phyloP scores from a whole-genome alignment of 2,797 vertebrate genomes.

The Rachycentron canadum region DNA sequence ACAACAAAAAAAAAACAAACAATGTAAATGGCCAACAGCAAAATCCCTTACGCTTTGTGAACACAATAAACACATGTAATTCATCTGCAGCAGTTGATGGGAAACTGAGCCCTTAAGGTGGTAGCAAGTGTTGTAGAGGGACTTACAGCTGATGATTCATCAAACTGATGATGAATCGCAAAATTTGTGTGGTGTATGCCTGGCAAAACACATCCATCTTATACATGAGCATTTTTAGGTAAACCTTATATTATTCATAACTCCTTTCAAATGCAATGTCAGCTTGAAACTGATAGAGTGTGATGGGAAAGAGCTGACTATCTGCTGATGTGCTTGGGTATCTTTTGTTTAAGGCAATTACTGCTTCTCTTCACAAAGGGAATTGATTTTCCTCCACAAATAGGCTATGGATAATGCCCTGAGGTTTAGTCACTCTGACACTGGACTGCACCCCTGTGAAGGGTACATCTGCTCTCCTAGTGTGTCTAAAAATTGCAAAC shows the following conservation, averaged over 20 bases:
- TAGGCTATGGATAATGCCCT: slow-evolving; percentile 74
- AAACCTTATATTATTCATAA: slow-evolving; percentile 21
- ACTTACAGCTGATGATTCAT: slow-evolving; percentile 51
- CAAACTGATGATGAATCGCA: slow-evolving; percentile 39
- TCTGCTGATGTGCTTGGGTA: slow-evolving; percentile 42
- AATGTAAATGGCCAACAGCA: neutral
- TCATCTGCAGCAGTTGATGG: slow-evolving; percentile 25
- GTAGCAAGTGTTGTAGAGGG: slow-evolving; percentile 14
- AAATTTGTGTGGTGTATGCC: neutral
- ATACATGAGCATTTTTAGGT: slow-evolving; percentile 19
- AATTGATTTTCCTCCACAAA: slow-evolving; percentile 76
- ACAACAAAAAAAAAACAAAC: neutral
- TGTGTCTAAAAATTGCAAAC: slow-evolving; percentile 26
- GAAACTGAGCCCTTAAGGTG: slow-evolving; percentile 33
- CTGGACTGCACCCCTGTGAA: slow-evolving; percentile 41
- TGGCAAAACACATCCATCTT: slow-evolving; percentile 26
- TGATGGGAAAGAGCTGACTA: slow-evolving; percentile 35
- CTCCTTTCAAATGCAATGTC: slow-evolving; percentile 36
- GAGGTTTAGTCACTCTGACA: slow-evolving; percentile 60
- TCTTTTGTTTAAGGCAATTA: slow-evolving; percentile 57
- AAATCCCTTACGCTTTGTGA: neutral
- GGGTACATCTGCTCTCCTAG: slow-evolving; percentile 28
- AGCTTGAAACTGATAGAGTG: slow-evolving; percentile 37
- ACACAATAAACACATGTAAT: slow-evolving; percentile 12
- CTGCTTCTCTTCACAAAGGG: slow-evolving; percentile 60